Conservation (phyloP, 2,797 vertebrate species). For the Leucoraja ocellata region DNA sequence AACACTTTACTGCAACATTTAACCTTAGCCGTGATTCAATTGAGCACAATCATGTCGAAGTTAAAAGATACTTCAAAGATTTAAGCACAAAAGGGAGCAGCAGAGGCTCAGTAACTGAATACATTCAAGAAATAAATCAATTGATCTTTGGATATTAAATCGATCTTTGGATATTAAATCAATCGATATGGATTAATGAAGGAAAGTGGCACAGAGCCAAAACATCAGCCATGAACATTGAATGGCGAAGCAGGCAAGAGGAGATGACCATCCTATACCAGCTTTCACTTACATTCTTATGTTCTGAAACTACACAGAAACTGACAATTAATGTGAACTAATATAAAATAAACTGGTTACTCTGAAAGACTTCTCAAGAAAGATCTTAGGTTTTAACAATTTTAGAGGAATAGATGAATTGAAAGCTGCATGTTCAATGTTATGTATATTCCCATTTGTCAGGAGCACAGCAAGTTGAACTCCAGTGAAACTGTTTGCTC, state of each 20-base stretch:
- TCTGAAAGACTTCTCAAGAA: not conserved
- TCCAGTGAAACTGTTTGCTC: not conserved
- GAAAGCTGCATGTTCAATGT: not conserved
- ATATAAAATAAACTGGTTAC: not conserved
- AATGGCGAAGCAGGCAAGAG: too few species aligned
- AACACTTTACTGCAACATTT: not conserved
- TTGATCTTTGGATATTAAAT: too few species aligned
- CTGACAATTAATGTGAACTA: not conserved
- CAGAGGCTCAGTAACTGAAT: too few species aligned
- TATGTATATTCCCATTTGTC: not conserved
- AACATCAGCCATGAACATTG: too few species aligned
- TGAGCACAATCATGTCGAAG: not conserved
- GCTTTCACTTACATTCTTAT: too few species aligned
- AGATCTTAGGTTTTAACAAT: not conserved
- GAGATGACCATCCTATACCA: too few species aligned
- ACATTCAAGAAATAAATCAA: too few species aligned
- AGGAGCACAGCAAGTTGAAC: not conserved
- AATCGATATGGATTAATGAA: too few species aligned
- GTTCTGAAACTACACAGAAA: not conserved
- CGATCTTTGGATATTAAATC: too few species aligned
- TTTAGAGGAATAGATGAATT: not conserved
- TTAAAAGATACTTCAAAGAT: not conserved
- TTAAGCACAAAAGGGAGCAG: not conserved
- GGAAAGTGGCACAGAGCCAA: too few species aligned
- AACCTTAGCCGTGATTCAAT: not conserved